Evolutionary conservation across 1,140 invertebrate genomes (phyloP), one percentile per base, ranked within the genome.

Genomic region (Propsilocerus akamusi): DNA sequence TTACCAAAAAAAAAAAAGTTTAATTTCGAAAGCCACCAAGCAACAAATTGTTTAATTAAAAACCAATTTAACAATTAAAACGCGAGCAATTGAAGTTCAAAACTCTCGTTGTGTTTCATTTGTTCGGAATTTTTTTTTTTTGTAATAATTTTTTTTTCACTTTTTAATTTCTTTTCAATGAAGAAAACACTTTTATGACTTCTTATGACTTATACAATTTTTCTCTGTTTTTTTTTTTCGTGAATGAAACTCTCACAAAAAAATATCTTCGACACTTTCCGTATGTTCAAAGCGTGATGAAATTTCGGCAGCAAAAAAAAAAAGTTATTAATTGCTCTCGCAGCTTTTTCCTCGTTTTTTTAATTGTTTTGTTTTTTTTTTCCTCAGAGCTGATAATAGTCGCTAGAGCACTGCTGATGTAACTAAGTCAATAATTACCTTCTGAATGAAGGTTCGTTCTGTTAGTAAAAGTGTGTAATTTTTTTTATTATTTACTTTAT

Each of bases 51-150:
- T 37, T 6, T 37, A 41, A 41, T 41, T 41, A 20, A 41, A 41
- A 41, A 17, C 34, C 34, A 41, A 41, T 41, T 41, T 41, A 41
- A 41, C 34, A 41, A 41, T 41, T 41, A 41, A 41, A n/a, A n/a
- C n/a, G n/a, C n/a, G n/a, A n/a, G n/a, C n/a, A n/a, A n/a, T n/a
- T n/a, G n/a, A n/a, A n/a, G 14, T 41, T 41, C 14, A 41, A 20
- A 41, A 41, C 17, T 41, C 22, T 41, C 14, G 34, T 41, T 41
- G 22, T 20, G 17, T 41, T 41, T 41, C 34, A 41, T 41, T 41
- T 41, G 34, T 41, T 41, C n/a, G n/a, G n/a, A n/a, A n/a, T n/a
- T n/a, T n/a, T n/a, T n/a, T n/a, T n/a, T n/a, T n/a, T n/a, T n/a
- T n/a, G n/a, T n/a, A n/a, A n/a, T n/a, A n/a, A n/a, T n/a, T n/a